Evolutionary conservation across 1,140 invertebrate species (phyloP), one percentile per base, ranked within the genome.

Genomic region (Maconellicoccus hirsutus): DNA sequence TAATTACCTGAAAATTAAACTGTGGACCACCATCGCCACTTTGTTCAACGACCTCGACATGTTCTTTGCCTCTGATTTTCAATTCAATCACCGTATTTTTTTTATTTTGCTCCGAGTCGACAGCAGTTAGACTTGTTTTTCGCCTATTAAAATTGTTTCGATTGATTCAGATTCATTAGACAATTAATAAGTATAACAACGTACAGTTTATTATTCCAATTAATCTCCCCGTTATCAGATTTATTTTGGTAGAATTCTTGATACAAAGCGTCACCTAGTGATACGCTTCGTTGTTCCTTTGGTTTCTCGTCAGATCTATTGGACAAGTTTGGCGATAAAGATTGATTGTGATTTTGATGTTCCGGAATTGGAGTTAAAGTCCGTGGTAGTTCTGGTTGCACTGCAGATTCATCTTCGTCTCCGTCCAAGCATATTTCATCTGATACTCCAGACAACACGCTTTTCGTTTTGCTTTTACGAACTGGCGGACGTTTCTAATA

Each of bases 1-100:
- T 52, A 52, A 12, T 4, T 66, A 66, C 61, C 25, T 66, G 61
- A 25, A 66, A 66, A 26, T 66, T 66, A 22, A 66, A 66, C 25
- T 12, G 61, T 25, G 61, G 61, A 25, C 25, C 22, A 22, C 19
- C 16, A 14, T 66, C 61, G 22, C 25, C 61, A 66, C 25, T 26
- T 66, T 66, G 61, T 66, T 66, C 25, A 8, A 25, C 25, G 6
- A 66, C 25, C 25, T 66, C 61, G 61, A 66, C 61, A 22, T 66
- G 25, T 26, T 66, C 61, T 66, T 66, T 66, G 2, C 61, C 61
- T 8, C 22, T 12, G 19, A 66, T 66, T 66, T 66, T 66, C 4
- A 66, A 25, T 66, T 26, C 61, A 3, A 66, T 66, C 1, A 26
- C 25, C 6, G 42, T 52, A 16, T 52, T 19, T 16, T 52, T 16